Conservation (phyloP, 2,797 vertebrate species). For the Catharus ustulatus region DNA sequence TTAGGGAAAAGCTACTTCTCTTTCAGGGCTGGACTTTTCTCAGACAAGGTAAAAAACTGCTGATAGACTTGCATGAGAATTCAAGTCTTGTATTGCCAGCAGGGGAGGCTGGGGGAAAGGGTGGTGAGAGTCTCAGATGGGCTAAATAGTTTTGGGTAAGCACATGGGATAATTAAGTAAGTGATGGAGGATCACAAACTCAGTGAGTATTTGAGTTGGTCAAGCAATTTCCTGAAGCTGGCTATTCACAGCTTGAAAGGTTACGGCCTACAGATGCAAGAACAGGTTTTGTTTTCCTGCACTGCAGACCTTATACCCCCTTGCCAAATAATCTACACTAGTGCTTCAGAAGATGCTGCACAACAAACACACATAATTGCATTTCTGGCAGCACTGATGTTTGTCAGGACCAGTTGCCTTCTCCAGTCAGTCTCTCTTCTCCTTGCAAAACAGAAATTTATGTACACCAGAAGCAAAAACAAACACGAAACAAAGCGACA, state of each 20-base stretch:
- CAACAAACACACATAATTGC: background rate
- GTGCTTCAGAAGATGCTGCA: background rate
- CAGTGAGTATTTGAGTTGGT: background rate
- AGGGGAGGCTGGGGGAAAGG: background rate
- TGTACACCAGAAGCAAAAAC: background rate
- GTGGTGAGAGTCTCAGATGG: background rate
- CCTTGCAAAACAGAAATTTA: background rate
- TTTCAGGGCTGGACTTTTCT: background rate
- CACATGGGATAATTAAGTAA: background rate
- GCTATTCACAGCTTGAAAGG: background rate
- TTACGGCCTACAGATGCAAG: background rate
- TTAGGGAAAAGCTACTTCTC: background rate
- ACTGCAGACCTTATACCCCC: background rate
- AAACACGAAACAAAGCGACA: background rate
- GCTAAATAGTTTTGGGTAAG: background rate
- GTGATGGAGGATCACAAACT: background rate
- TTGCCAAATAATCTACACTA: background rate
- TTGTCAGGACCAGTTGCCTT: background rate
- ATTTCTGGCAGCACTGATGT: background rate
- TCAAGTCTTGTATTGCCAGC: background rate
- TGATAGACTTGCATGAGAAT: background rate
- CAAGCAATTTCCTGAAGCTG: background rate
- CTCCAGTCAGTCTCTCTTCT: background rate
- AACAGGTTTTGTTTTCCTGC: background rate
- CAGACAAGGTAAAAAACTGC: background rate